Conservation (phyloP, 2,113 vertebrate genomes). For the Hippoglossus stenolepis region DNA sequence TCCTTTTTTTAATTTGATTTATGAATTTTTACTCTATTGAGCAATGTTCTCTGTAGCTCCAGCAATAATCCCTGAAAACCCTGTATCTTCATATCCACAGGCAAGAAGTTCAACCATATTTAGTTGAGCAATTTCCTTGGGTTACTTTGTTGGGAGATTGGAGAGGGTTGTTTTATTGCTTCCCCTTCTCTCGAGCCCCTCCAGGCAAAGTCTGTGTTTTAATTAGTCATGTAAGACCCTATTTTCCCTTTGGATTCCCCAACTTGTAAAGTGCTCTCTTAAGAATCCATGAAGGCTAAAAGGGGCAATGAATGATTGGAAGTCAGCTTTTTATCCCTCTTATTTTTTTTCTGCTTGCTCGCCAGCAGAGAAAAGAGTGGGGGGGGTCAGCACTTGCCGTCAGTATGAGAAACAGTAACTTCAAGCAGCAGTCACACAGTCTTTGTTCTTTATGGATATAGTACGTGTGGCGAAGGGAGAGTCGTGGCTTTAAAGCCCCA, state of each 20-base stretch:
- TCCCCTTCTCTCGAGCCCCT: constrained; percentile 54
- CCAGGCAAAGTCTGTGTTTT: constrained; percentile 67
- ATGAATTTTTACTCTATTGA: background rate
- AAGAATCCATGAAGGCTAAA: constrained; percentile 74
- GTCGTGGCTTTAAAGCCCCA: constrained; percentile 66
- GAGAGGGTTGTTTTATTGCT: constrained; percentile 69
- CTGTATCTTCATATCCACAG: constrained; percentile 37
- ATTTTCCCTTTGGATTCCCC: constrained; percentile 67
- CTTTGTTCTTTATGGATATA: constrained; percentile 81
- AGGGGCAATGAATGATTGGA: constrained; percentile 78
- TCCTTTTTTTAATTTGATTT: constrained; percentile 1
- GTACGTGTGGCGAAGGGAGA: constrained; percentile 70
- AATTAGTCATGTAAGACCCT: constrained; percentile 71
- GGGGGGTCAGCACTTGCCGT: constrained; percentile 54
- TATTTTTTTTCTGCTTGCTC: constrained; percentile 46
- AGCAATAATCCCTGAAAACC: constrained; percentile 20
- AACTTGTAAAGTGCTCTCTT: constrained; percentile 71
- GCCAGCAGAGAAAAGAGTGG: constrained; percentile 46
- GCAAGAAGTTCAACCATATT: constrained; percentile 48
- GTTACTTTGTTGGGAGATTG: constrained; percentile 68
- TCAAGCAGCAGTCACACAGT: constrained; percentile 77
- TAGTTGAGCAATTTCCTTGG: constrained; percentile 60
- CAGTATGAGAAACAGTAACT: constrained; percentile 74
- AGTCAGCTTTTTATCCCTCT: constrained; percentile 53
- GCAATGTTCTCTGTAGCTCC: constrained; percentile 4